Evolutionary conservation across 2,113 vertebrate species (phyloP).

Genomic region (Apteryx mantelli): DNA sequence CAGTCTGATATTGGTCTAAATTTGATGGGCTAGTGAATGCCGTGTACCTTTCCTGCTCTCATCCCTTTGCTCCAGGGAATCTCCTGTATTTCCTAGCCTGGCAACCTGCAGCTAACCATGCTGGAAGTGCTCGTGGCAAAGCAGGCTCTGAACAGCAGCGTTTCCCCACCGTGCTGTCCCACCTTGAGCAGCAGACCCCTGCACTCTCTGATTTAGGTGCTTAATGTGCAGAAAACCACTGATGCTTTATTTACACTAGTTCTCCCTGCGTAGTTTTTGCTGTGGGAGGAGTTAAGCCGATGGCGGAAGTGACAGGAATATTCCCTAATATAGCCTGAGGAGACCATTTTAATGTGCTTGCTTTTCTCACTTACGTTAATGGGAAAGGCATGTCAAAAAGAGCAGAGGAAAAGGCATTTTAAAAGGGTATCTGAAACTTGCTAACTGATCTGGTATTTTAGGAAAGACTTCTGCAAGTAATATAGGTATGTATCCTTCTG

Average conservation of each 20-base stretch:
- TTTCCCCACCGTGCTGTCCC: not conserved
- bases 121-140: not conserved
- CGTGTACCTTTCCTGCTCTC: not conserved
- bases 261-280: not conserved
- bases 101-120: not conserved
- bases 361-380: not conserved
- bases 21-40: not conserved
- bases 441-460: not conserved
- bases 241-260: not conserved
- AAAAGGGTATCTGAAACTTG: not conserved
- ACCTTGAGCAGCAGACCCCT: not conserved
- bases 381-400: not conserved
- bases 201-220: not conserved
- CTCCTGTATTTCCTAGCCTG: not conserved
- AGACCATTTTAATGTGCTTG: not conserved
- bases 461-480: not conserved
- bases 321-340: not conserved
- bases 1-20: rapidly evolving
- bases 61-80: not conserved
- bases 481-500: not conserved
- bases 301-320: not conserved
- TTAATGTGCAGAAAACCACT: not conserved
- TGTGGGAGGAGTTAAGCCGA: not conserved
- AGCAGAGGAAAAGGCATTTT: not conserved
- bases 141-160: not conserved